Evolutionary conservation across 2,888 invertebrate genomes (phyloP).

Genomic region (Caenorhabditis uteleia): DNA sequence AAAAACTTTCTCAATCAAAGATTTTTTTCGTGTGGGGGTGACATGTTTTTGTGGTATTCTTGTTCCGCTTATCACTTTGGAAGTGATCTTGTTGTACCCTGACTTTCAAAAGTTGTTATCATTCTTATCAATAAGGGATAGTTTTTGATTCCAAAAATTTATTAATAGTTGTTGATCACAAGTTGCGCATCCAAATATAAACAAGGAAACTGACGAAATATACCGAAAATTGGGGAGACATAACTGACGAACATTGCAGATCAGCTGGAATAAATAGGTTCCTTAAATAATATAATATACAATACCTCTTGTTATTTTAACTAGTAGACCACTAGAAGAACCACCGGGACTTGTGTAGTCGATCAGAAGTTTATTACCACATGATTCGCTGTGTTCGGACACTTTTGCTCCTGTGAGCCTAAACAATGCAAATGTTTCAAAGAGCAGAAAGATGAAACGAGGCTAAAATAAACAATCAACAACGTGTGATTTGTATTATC

Average conservation of each 20-base stretch:
- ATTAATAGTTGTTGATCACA: no score
- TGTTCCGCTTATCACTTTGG: no score
- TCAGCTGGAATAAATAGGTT: conserved; percentile 22
- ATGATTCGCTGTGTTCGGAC: conserved; percentile 6
- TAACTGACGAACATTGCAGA: conserved; percentile 28
- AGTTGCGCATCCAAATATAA: neutral
- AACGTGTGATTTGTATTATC: no score
- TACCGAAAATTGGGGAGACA: no score
- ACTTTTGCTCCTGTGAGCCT: conserved; percentile 6
- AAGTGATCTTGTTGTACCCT: no score
- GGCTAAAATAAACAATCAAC: no score
- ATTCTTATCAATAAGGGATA: no score
- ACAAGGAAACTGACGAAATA: neutral
- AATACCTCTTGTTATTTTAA: conserved; percentile 21
- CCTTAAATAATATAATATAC: conserved; percentile 7
- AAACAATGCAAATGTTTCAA: no score
- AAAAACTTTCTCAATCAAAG: neutral
- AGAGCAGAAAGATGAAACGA: no score
- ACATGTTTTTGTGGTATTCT: no score
- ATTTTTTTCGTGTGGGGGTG: no score
- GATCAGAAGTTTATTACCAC: conserved; percentile 22
- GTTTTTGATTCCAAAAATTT: neutral
- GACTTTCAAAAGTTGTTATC: no score
- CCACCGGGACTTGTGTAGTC: conserved; percentile 20
- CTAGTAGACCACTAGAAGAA: conserved; percentile 13